A percentile compares a stretch with the other conserved stretches of the same genome.
These are phyloP conservation scores for Lamellibrachia luymesi DNA, from an alignment of 1,140 invertebrate genomes.

Conservation along the genomic window DNA sequence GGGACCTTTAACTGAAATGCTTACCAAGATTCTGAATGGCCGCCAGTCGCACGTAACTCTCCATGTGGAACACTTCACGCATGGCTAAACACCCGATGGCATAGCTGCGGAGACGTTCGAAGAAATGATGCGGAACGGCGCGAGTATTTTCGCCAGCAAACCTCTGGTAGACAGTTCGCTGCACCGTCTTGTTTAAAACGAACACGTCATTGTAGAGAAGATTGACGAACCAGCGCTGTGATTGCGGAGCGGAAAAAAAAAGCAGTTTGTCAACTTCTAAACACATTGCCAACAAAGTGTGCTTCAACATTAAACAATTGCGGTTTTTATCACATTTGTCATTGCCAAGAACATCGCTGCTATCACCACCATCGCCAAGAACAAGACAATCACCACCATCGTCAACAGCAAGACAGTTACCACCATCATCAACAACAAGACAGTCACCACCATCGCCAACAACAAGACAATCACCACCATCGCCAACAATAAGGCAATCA, in stretches of 20 bases:
- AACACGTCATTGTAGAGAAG: constrained; percentile 47
- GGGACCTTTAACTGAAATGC: neutral
- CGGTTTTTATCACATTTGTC: no score
- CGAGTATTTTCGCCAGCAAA: constrained; percentile 36
- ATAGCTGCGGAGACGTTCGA: constrained; percentile 36
- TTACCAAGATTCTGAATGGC: constrained; percentile 48
- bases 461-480: neutral
- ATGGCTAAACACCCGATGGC: constrained; percentile 40
- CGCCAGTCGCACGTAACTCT: constrained; percentile 40
- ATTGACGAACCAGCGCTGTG: constrained; percentile 31
- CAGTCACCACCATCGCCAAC: no score
- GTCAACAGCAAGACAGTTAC: no score
- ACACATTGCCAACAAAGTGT: no score
- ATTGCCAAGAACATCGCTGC: no score
- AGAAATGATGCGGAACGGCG: constrained; percentile 38
- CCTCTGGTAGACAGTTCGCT: constrained; percentile 28
- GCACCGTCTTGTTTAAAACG: constrained; percentile 30
- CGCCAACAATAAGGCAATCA: no score
- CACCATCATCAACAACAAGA: no score
- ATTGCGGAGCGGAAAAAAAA: no score
- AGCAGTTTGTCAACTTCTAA: no score
- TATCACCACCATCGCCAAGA: no score
- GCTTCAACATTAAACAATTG: no score
- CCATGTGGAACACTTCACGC: constrained; percentile 46
- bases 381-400: no score